phyloP scores from a whole-genome alignment of 2,113 vertebrate species.

The Muntiacus muntjak region DNA sequence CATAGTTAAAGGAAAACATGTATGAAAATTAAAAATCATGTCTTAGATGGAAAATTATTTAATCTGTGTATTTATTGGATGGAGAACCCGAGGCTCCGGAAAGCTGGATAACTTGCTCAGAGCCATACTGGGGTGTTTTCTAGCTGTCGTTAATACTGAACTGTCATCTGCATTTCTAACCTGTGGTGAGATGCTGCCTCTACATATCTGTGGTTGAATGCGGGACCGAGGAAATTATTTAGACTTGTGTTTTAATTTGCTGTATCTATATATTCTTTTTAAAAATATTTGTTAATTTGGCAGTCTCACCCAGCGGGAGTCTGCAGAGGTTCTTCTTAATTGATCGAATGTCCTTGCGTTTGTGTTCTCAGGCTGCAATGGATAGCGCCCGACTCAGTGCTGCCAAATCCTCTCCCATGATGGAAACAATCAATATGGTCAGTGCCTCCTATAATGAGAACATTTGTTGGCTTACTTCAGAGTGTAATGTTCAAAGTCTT shows the following conservation, averaged over 20 bases:
- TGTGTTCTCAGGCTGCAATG: constrained; percentile 87
- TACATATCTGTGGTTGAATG: background rate
- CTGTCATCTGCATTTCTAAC: background rate
- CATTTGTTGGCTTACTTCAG: background rate
- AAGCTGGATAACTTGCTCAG: background rate
- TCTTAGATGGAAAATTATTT: background rate
- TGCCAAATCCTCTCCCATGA: constrained; percentile 98
- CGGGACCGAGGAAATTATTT: background rate
- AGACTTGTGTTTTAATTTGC: background rate
- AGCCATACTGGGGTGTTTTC: background rate
- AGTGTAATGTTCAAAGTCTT: background rate
- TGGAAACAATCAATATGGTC: constrained; percentile 99
- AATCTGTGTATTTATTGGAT: background rate
- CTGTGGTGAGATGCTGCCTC: background rate
- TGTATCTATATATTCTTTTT: background rate
- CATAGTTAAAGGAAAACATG: background rate
- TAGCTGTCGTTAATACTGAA: background rate
- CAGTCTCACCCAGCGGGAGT: background rate
- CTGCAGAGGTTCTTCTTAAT: background rate
- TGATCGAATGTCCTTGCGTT: background rate
- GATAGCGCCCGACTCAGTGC: constrained; percentile 96
- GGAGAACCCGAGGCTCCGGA: background rate
- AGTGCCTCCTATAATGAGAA: constrained; percentile 37
- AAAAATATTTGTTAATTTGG: background rate
- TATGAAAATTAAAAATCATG: background rate